Conservation (phyloP, 2,888 invertebrate species). For the Phlogophora meticulosa region DNA sequence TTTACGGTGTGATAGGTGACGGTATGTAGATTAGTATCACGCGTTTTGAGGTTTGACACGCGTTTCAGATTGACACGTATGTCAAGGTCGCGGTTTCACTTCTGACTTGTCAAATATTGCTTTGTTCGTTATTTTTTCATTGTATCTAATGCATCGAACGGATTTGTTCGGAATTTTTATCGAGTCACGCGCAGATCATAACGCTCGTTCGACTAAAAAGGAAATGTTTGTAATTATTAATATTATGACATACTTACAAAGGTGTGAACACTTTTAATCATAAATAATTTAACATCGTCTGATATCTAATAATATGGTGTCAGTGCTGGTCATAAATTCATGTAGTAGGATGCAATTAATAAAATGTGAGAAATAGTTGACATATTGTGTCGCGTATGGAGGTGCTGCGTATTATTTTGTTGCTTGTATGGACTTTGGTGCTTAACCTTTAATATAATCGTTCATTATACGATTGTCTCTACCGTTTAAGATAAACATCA, state of each 20-base stretch:
- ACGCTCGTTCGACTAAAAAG: conserved; percentile 59
- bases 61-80: conserved; percentile 79
- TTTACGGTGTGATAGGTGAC: conserved; percentile 87
- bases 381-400: conserved; percentile 78
- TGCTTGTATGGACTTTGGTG: conserved; percentile 54
- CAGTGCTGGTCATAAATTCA: conserved; percentile 72
- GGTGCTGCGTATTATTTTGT: conserved; percentile 70
- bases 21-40: conserved; percentile 87
- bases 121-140: conserved; percentile 75
- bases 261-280: conserved; percentile 73
- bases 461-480: conserved; percentile 51
- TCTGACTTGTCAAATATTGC: conserved; percentile 79
- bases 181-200: conserved; percentile 74
- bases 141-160: conserved; percentile 50
- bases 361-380: conserved; percentile 87
- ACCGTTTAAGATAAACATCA: conserved; percentile 60
- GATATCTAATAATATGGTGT: conserved; percentile 55
- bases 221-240: conserved; percentile 64
- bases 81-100: conserved; percentile 83
- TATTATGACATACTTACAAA: conserved; percentile 71
- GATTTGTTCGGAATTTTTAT: conserved; percentile 78
- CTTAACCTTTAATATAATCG: conserved; percentile 51
- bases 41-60: conserved; percentile 78
- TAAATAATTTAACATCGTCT: conserved; percentile 56
- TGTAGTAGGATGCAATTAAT: conserved; percentile 74